phyloP scores from a whole-genome alignment of 2,888 invertebrate species.

The Pyrrhia umbra region DNA sequence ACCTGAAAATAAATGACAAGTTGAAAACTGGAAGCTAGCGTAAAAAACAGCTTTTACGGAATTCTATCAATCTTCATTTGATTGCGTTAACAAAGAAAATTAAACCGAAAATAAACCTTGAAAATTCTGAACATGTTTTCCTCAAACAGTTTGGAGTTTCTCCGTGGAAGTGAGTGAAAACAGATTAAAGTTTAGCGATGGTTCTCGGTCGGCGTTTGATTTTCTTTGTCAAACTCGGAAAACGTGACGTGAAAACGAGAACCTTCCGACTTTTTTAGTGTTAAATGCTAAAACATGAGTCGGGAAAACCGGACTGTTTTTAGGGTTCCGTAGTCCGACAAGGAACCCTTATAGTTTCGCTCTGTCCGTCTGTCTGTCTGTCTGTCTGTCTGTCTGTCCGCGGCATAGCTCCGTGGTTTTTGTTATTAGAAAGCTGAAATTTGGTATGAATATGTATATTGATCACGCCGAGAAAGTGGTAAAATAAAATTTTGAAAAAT shows the following conservation, averaged over 20 bases:
- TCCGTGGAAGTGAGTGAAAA: slow-evolving; percentile 31
- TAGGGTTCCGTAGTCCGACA: no score
- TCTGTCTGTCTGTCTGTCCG: no score
- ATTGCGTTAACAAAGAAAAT: slow-evolving; percentile 21
- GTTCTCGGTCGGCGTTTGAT: slow-evolving; percentile 35
- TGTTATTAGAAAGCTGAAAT: no score
- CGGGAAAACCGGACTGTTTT: slow-evolving; percentile 14
- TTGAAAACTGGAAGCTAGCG: slow-evolving; percentile 3
- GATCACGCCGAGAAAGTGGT: no score
- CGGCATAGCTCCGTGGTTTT: no score
- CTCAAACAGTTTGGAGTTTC: slow-evolving; percentile 11
- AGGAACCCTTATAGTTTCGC: no score
- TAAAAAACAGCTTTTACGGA: slow-evolving; percentile 2
- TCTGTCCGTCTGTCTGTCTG: no score
- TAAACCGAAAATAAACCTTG: slow-evolving; percentile 21
- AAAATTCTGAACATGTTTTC: slow-evolving; percentile 12
- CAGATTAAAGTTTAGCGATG: slow-evolving; percentile 43
- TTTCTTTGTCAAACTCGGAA: slow-evolving; percentile 50
- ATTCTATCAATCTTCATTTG: slow-evolving; percentile 26
- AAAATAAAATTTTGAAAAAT: no score
- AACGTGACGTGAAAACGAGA: slow-evolving; percentile 46
- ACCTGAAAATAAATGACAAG: slow-evolving; percentile 47
- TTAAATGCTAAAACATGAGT: slow-evolving; percentile 35
- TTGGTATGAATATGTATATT: no score
- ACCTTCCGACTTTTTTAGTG: slow-evolving; percentile 35